Conservation (phyloP, 2,888 invertebrate genomes). For the Eucriotettix oculatus region DNA sequence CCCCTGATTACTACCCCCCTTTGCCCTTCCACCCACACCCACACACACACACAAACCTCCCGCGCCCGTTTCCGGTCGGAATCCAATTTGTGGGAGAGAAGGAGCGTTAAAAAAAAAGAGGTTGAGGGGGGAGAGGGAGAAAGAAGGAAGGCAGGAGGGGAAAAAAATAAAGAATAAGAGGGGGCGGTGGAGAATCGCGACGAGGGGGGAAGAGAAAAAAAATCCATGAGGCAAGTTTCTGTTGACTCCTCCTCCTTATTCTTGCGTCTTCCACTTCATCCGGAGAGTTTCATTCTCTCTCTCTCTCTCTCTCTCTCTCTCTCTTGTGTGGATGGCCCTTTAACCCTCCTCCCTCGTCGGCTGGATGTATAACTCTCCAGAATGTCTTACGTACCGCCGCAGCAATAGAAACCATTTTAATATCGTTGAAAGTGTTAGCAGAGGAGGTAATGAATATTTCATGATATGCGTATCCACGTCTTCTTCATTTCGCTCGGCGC, state of each 20-base stretch:
- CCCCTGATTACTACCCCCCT: too few species aligned
- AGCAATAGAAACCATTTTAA: conserved; percentile 21
- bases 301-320: neutral
- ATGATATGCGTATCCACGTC: conserved; percentile 24
- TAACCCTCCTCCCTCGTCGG: neutral
- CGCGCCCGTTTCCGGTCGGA: conserved; percentile 7
- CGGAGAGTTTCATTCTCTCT: neutral
- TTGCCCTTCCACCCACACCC: neutral
- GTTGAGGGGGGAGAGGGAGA: neutral
- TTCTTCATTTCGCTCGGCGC: neutral
- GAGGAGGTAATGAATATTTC: conserved; percentile 28
- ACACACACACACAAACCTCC: neutral
- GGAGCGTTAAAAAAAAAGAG: neutral
- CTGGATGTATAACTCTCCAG: neutral
- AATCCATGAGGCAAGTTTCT: neutral
- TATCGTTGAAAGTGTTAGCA: conserved; percentile 27
- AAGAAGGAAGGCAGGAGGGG: too few species aligned
- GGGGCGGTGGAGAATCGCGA: too few species aligned
- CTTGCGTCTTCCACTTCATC: neutral
- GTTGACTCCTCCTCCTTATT: neutral
- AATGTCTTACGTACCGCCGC: conserved; percentile 1
- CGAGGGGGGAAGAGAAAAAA: neutral
- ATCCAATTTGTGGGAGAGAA: conserved; percentile 9
- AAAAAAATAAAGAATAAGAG: too few species aligned
- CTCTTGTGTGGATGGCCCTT: neutral